phyloP scores from a whole-genome alignment of 2,888 invertebrate species.

The Geotrupes spiniger region DNA sequence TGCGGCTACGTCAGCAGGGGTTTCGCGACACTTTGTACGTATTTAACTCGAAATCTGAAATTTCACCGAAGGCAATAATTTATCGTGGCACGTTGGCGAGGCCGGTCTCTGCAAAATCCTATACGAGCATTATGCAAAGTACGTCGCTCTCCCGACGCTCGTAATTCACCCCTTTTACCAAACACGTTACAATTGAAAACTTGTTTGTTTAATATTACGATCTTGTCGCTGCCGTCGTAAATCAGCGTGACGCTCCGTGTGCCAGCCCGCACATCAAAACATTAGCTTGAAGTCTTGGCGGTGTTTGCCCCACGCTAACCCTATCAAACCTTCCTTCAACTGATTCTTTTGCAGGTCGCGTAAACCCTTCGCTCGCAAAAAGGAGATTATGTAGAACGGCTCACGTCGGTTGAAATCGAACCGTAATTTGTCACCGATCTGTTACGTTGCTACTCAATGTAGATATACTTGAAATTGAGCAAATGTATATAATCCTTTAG shows the following conservation, averaged over 20 bases:
- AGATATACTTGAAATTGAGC: too few species aligned
- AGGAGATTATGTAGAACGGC: too few species aligned
- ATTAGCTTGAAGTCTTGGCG: not conserved
- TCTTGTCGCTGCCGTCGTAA: constrained; percentile 19
- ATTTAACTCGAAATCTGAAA: constrained; percentile 17
- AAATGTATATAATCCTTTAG: too few species aligned
- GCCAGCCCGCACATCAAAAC: constrained; percentile 12
- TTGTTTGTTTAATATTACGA: constrained; percentile 22
- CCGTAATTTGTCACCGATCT: too few species aligned
- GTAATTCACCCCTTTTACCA: constrained; percentile 19
- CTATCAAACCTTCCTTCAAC: too few species aligned
- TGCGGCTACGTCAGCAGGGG: too few species aligned
- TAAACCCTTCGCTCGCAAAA: too few species aligned
- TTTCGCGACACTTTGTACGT: constrained; percentile 4
- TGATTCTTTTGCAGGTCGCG: too few species aligned
- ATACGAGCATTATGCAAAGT: constrained; percentile 11
- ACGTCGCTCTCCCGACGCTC: constrained; percentile 12
- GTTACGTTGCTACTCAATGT: too few species aligned
- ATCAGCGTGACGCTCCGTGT: constrained; percentile 18
- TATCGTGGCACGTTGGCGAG: constrained; percentile 3
- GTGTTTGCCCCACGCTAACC: too few species aligned
- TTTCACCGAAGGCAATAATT: constrained; percentile 16
- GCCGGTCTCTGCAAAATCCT: constrained; percentile 1
- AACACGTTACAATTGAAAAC: constrained; percentile 20
- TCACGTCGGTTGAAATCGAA: too few species aligned